Evolutionary conservation across 92 coral and sea anemone species (phyloP), one percentile per base, ranked within the genome.

Genomic region (Porites evermanni): DNA sequence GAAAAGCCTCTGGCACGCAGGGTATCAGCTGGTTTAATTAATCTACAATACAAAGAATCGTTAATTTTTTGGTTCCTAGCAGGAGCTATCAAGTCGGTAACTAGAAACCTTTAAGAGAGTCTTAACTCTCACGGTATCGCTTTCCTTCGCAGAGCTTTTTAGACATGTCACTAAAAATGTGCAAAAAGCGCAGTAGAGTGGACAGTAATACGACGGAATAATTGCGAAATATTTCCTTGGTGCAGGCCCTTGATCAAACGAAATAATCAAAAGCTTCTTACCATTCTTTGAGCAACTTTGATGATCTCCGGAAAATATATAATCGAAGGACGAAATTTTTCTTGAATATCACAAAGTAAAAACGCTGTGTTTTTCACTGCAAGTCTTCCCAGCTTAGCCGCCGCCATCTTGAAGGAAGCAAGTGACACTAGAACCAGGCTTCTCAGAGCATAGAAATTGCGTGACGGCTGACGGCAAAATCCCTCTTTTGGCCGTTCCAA

Each of bases 281-380:
- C 99, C 99, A 97, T 93, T 92, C 99, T 91, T 75, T 97, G 98
- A 12, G 99, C 98, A 69, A 95, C 99, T 88, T 90, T 91, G 78
- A 97, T 93, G 19, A 97, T 91, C 91, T 97, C 99, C 17, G 99
- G 98, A 86, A 95, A 97, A 78, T 95, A 97, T 73, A 95, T 87
- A 74, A 95, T 95, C 11, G 98, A 90, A 56, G 99, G 94, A 12
- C 99, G 97, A 72, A 97, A 97, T 72, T 95, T 97, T 82, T 97
- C 99, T 86, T 97, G 99, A 89, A 97, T 89, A 79, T 97, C 99
- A 67, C 99, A 97, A 91, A 95, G 89, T 61, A 97, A 90, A 91
- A 97, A 95, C 17, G 97, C 99, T 10, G 99, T 97, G 88, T 89
- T 93, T 50, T 91, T 93, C 54, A 88, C 88, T 18, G 93, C 97